Percentiles rank a stretch among this genome's conserved stretches.
phyloP scores from a whole-genome alignment of 2,888 invertebrate genomes.

The Tethea ocularis region DNA sequence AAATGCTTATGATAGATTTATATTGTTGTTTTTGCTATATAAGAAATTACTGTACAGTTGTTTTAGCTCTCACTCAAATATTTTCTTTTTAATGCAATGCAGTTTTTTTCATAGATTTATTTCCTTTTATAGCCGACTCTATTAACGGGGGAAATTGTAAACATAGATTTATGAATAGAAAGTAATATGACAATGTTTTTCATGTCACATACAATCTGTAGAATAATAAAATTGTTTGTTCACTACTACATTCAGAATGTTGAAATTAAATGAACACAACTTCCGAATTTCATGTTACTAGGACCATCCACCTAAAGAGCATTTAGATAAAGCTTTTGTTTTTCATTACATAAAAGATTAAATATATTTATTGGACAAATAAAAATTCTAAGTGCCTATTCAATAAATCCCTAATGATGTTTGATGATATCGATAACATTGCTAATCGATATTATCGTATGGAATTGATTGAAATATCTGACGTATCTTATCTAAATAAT shows the following conservation, averaged over 20 bases:
- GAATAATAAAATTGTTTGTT: too few relatives aligned
- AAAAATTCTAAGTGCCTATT: constrained; percentile 2
- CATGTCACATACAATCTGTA: too few relatives aligned
- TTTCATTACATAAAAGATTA: neutral
- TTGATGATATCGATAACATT: constrained; percentile 33
- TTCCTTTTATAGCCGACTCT: neutral
- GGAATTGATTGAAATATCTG: constrained; percentile 38
- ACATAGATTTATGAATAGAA: neutral
- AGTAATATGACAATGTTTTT: too few relatives aligned
- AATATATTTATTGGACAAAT: neutral
- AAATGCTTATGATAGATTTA: too few relatives aligned
- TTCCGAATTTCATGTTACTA: too few relatives aligned
- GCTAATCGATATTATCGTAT: constrained; percentile 48
- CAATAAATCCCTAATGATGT: constrained; percentile 21
- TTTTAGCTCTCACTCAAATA: neutral
- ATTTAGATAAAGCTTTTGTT: too few relatives aligned
- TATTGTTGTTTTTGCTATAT: neutral
- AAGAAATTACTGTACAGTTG: neutral
- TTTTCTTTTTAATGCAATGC: neutral
- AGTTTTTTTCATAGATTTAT: neutral
- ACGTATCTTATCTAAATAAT: constrained; percentile 55
- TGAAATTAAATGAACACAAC: too few relatives aligned
- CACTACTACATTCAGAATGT: too few relatives aligned
- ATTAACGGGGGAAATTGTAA: neutral
- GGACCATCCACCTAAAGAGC: too few relatives aligned